Base-by-base conservation (phyloP, 2,113 vertebrate genomes). In the Melanocharis versteri region DNA sequence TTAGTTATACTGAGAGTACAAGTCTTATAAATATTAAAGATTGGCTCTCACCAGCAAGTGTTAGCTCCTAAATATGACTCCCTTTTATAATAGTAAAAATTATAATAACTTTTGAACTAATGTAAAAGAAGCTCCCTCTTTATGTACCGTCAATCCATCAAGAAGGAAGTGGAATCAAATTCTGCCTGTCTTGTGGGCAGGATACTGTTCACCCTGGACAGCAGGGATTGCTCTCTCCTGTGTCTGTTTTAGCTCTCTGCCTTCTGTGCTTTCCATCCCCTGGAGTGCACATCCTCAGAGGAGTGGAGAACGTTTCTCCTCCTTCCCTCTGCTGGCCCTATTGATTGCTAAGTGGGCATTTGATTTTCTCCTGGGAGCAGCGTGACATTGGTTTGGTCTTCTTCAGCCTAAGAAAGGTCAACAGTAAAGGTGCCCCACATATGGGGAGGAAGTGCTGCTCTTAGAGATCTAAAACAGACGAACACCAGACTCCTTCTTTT, bases 1-100 rank as follows among this genome's bases (percentile, higher is more conserved):
- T 89, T 51, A 45, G 35, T 84, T 95, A 81, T 24, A 65, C 33
- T 44, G 37, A 69, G 75, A 90, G 28, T 64, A 71, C 28, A 83
- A 42, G 54, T 75, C 93, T 95, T 96, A 73, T 13, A 87, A 90
- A 72, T 65, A 65, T 39, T 72, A 37, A 86, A 86, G 44, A 65
- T 40, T 65, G 69, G 19, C 57, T 94, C 11, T 92, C 64, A 65
- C 81, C 58, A 89, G 72, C 33, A 78, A 78, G 45, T 10, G 3
- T 57, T 89, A 66, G 26, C 54, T 95, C n/a, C 18, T 91, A 68
- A 87, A 86, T 83, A 64, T 23, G 24, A 35, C 56, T 89, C 31
- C 44, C 8, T 76, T 93, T 78, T 23, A 50, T 60, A 57, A 61
- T 8, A 62, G 21, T 83, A 70, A 71, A 22, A 27, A 84, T 60